Evolutionary conservation across 53 echinoderm and acorn worm species (phyloP).

Genomic region (Arbacia lixula): DNA sequence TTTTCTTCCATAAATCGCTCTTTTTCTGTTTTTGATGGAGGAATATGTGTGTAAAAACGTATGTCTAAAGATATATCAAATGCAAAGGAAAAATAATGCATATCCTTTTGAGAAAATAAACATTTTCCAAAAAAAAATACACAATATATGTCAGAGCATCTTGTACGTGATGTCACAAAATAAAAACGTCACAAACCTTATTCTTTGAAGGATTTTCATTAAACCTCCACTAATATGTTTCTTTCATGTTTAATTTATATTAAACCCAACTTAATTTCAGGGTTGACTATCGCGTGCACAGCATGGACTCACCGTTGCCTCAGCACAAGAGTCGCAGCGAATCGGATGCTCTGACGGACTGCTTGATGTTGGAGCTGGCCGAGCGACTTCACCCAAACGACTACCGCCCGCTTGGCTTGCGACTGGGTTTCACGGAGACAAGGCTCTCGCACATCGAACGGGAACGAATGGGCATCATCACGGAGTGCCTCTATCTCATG

Average conservation of each 20-base stretch:
- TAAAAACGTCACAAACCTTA: no score
- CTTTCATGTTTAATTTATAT: no score
- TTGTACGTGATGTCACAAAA: neutral
- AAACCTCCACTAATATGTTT: neutral
- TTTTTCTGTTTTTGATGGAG: no score
- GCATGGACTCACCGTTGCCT: neutral
- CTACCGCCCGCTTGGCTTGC: slow-evolving; percentile 15
- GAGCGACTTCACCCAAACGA: slow-evolving; percentile 31
- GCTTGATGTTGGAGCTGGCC: neutral
- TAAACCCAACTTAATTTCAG: no score
- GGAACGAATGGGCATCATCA: slow-evolving; percentile 3
- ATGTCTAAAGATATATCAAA: no score
- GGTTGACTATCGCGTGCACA: neutral
- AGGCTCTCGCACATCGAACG: slow-evolving; percentile 27
- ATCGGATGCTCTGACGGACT: neutral
- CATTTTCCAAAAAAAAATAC: no score
- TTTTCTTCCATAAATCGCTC: no score
- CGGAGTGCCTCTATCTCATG: slow-evolving; percentile 14
- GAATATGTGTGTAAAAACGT: no score
- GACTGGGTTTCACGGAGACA: slow-evolving; percentile 15
- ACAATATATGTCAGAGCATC: no score
- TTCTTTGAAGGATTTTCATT: no score
- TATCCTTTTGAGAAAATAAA: no score
- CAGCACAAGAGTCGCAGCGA: neutral
- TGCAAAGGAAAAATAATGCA: no score